A percentile compares a stretch with the other conserved stretches of the same genome.
phyloP scores from a whole-genome alignment of 2,797 vertebrate genomes.

The Morus bassanus region DNA sequence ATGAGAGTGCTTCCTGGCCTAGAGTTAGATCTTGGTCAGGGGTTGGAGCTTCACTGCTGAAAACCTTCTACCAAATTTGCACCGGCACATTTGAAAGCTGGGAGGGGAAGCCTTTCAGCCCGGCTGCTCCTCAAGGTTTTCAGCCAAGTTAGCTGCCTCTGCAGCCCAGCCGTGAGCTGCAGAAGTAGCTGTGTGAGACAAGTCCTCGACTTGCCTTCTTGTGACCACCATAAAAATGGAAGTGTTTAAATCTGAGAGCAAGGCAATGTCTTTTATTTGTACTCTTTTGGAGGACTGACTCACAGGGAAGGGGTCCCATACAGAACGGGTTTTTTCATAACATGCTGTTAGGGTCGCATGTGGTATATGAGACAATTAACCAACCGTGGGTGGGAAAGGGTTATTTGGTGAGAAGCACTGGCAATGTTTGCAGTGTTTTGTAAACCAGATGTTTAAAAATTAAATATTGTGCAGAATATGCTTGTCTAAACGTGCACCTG shows the following conservation, averaged over 20 bases:
- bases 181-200: background rate
- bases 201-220: background rate
- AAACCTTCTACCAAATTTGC: background rate
- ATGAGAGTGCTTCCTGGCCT: background rate
- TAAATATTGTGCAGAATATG: background rate
- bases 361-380: background rate
- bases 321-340: background rate
- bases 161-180: background rate
- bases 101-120: background rate
- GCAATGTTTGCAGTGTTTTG: background rate
- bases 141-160: background rate
- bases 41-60: background rate
- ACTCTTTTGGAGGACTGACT: background rate
- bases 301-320: background rate
- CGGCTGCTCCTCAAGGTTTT: background rate
- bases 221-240: background rate
- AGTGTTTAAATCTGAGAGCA: background rate
- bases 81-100: background rate
- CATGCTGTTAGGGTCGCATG: accelerated
- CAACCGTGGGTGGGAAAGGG: accelerated
- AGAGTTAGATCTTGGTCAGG: background rate
- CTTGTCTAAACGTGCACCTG: accelerated
- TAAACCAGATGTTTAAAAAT: background rate
- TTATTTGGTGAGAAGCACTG: background rate
- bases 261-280: background rate